phyloP scores from a whole-genome alignment of 1,140 invertebrate genomes.

The Mesaphorura yosii region DNA sequence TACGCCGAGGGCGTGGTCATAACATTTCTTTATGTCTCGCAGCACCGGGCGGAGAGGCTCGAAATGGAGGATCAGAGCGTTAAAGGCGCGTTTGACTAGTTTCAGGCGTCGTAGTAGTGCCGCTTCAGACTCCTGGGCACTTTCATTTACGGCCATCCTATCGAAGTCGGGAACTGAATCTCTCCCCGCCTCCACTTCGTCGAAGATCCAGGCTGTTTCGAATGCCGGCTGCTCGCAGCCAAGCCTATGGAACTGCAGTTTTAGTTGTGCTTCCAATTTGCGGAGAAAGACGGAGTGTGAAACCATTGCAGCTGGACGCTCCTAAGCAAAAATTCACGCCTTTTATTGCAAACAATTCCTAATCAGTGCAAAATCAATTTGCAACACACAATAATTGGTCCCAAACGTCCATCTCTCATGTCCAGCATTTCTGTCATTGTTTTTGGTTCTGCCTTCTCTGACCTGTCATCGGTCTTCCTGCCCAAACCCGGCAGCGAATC shows the following conservation, averaged over 20 bases:
- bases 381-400: too few species aligned
- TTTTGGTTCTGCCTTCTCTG: too few species aligned
- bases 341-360: too few species aligned
- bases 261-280: neutral
- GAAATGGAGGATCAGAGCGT: conserved; percentile 22
- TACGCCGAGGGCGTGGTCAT: conserved; percentile 17
- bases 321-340: too few species aligned
- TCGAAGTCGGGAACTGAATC: neutral
- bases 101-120: conserved; percentile 15
- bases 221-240: conserved; percentile 6
- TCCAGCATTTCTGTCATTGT: too few species aligned
- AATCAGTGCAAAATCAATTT: too few species aligned
- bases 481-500: too few species aligned
- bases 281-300: conserved; percentile 6
- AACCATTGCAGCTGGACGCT: conserved; percentile 13
- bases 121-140: conserved; percentile 21
- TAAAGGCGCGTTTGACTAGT: conserved; percentile 21
- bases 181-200: too few species aligned
- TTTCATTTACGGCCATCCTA: neutral
- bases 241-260: neutral
- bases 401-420: too few species aligned
- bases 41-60: conserved; percentile 15
- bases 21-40: conserved; percentile 24
- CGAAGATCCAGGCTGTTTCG: conserved; percentile 3
- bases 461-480: too few species aligned